phyloP scores from a whole-genome alignment of 2,888 invertebrate species.

The Napeogenes inachia region DNA sequence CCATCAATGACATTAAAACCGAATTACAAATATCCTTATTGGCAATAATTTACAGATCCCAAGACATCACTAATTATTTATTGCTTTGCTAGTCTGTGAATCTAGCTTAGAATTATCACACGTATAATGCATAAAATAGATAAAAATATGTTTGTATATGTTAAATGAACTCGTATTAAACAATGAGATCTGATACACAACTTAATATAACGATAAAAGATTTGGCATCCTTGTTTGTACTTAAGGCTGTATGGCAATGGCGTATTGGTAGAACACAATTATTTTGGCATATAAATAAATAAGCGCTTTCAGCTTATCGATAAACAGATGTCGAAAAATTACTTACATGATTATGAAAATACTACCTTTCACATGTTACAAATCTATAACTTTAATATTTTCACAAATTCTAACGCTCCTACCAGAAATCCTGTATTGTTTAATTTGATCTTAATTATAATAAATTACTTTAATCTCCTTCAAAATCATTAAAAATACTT shows the following conservation, averaged over 20 bases:
- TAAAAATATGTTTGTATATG: slow-evolving; percentile 7
- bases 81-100: slow-evolving; percentile 2
- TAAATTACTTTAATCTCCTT: background rate
- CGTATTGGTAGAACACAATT: slow-evolving; percentile 21
- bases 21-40: background rate
- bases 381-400: no score
- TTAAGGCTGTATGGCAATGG: slow-evolving; percentile 27
- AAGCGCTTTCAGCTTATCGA: background rate
- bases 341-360: no score
- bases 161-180: background rate
- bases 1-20: background rate
- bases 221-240: slow-evolving; percentile 40
- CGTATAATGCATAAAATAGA: slow-evolving; percentile 1
- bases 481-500: slow-evolving; percentile 43
- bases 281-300: slow-evolving; percentile 16
- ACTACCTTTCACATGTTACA: no score
- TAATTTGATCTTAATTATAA: no score
- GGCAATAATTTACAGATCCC: background rate
- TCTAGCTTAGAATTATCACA: slow-evolving; percentile 1
- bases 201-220: slow-evolving; percentile 26
- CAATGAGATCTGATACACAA: slow-evolving; percentile 9
- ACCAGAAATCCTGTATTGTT: no score
- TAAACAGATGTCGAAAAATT: background rate
- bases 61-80: background rate
- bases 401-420: no score